phyloP scores from a whole-genome alignment of 2,113 vertebrate species.

The Callopanchax toddi region DNA sequence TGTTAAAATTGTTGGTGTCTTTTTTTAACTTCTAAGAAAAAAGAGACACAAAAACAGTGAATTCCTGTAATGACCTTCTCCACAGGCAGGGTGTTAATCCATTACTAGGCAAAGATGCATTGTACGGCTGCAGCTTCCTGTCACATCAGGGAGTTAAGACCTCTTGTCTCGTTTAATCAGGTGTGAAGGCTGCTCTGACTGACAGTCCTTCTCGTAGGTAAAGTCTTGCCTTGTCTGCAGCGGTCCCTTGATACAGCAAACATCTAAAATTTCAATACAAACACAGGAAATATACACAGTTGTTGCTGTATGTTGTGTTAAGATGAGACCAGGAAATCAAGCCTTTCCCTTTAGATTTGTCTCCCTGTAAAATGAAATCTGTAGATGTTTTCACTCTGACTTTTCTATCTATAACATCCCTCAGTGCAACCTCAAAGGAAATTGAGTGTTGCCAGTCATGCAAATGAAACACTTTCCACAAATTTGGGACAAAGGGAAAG shows the following conservation, averaged over 20 bases:
- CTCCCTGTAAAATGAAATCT: conserved; percentile 7
- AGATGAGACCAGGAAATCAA: neutral
- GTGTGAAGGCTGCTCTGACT: conserved; percentile 42
- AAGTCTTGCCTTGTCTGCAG: neutral
- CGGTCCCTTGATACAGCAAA: neutral
- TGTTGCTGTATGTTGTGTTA: neutral
- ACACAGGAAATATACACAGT: neutral
- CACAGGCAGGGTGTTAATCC: conserved; percentile 41
- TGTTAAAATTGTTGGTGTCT: too few species aligned
- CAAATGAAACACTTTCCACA: neutral
- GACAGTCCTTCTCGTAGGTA: too few species aligned
- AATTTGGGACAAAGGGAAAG: conserved; percentile 5
- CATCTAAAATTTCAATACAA: neutral
- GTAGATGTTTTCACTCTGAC: neutral
- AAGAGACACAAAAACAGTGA: neutral
- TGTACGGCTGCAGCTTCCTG: conserved; percentile 19
- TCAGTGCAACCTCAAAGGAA: conserved; percentile 2
- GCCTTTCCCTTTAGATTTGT: neutral
- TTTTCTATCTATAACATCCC: neutral
- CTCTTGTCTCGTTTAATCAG: conserved; percentile 71
- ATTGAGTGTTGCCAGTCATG: neutral
- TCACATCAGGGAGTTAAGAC: conserved; percentile 44
- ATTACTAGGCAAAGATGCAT: conserved; percentile 26
- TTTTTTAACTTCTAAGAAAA: neutral
- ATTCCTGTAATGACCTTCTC: conserved; percentile 51